phyloP scores from a whole-genome alignment of 2,797 vertebrate genomes.

The Enteromius trimaculatus region DNA sequence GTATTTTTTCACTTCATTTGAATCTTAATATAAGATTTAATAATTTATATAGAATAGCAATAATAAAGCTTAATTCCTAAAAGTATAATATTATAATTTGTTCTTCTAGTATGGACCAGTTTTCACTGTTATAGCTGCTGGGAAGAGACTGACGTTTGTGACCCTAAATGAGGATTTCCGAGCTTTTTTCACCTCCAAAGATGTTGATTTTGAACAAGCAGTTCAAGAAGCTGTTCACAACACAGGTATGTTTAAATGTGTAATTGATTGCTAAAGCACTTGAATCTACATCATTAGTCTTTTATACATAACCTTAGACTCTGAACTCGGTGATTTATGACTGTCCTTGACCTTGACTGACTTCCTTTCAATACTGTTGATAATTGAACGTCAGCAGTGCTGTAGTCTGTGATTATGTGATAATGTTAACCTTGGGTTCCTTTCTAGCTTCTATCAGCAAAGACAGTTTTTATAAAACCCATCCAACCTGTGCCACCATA shows the following conservation, averaged over 20 bases:
- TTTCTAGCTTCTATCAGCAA: conserved; percentile 78
- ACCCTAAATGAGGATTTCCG: conserved; percentile 79
- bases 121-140: conserved; percentile 80
- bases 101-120: conserved; percentile 77
- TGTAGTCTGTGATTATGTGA: neutral
- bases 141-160: conserved; percentile 83
- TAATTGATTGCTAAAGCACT: neutral
- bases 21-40: neutral
- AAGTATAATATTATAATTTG: neutral
- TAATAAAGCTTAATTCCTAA: neutral
- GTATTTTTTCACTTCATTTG: neutral
- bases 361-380: neutral
- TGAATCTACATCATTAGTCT: neutral
- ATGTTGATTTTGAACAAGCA: conserved; percentile 81
- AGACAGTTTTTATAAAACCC: conserved; percentile 77
- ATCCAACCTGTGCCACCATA: conserved; percentile 71
- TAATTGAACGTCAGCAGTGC: neutral
- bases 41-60: neutral
- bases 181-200: conserved; percentile 80
- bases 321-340: conserved; percentile 5
- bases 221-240: conserved; percentile 76
- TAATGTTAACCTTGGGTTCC: conserved; percentile 5
- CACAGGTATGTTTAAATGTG: conserved; percentile 69
- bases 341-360: conserved; percentile 24
- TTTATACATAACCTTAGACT: neutral